A percentile compares a stretch with the other conserved stretches of the same genome.
phyloP scores from a whole-genome alignment of 2,113 vertebrate species.

The Triplophysa tibetana region DNA sequence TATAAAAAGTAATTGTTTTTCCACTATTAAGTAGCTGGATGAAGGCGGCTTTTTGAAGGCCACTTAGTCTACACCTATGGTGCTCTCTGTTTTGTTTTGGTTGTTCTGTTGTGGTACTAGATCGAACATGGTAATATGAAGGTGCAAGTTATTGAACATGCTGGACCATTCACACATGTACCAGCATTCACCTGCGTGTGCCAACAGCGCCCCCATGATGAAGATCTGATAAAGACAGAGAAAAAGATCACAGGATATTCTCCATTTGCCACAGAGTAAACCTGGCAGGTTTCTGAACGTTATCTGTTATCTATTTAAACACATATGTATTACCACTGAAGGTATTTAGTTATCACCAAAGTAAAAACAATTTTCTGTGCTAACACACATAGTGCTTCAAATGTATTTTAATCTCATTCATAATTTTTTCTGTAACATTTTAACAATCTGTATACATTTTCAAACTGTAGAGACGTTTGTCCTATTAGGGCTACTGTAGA shows the following conservation, averaged over 20 bases:
- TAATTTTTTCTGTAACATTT: too few relatives aligned
- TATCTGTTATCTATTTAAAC: neutral
- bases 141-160: slow-evolving; percentile 6
- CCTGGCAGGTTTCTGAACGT: neutral
- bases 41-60: neutral
- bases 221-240: neutral
- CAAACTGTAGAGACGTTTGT: too few relatives aligned
- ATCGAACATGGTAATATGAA: slow-evolving; percentile 12
- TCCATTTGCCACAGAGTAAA: neutral
- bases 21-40: slow-evolving; percentile 26
- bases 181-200: neutral
- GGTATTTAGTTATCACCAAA: too few relatives aligned
- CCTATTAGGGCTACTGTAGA: too few relatives aligned
- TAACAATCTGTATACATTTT: too few relatives aligned
- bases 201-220: slow-evolving; percentile 14
- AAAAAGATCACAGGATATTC: neutral
- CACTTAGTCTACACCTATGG: neutral
- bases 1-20: slow-evolving; percentile 34
- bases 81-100: neutral
- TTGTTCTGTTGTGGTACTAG: slow-evolving; percentile 31
- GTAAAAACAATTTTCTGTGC: too few relatives aligned
- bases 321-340: neutral
- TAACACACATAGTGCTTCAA: too few relatives aligned
- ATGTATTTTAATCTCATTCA: too few relatives aligned
- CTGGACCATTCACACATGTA: neutral